Conservation (phyloP, 1,140 invertebrate species). For the Tribolium madens region DNA sequence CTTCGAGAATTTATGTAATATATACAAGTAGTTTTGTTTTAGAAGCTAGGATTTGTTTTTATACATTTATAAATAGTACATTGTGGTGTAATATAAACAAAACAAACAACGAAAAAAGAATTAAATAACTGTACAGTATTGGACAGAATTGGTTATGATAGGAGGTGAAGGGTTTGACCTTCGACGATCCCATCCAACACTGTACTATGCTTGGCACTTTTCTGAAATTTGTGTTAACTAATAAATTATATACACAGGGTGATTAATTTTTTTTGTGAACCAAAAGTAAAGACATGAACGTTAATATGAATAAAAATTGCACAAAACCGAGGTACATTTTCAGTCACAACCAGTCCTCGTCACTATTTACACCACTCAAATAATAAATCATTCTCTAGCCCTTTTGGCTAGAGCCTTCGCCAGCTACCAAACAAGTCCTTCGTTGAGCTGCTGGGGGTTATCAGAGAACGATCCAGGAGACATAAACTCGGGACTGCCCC, state of each 20-base stretch:
- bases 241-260: slow-evolving; percentile 2
- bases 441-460: slow-evolving; percentile 78
- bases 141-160: background rate
- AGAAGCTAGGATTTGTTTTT: slow-evolving; percentile 25
- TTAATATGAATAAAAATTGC: background rate
- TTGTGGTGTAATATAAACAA: slow-evolving; percentile 33
- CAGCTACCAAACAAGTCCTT: slow-evolving; percentile 79
- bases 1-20: slow-evolving; percentile 40
- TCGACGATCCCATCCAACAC: background rate
- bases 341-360: slow-evolving; percentile 14
- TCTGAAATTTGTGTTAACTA: background rate
- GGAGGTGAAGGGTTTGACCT: background rate
- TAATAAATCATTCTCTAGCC: slow-evolving; percentile 61
- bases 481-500: slow-evolving; percentile 70
- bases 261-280: background rate
- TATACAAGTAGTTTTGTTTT: slow-evolving; percentile 45
- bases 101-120: background rate
- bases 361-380: slow-evolving; percentile 32
- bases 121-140: background rate
- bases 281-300: background rate
- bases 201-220: background rate
- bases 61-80: slow-evolving; percentile 52
- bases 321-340: background rate
- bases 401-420: slow-evolving; percentile 65
- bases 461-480: slow-evolving; percentile 73